Base-by-base conservation (phyloP, 53 echinoderm and acorn worm species). In the Pentamera pediparva region DNA sequence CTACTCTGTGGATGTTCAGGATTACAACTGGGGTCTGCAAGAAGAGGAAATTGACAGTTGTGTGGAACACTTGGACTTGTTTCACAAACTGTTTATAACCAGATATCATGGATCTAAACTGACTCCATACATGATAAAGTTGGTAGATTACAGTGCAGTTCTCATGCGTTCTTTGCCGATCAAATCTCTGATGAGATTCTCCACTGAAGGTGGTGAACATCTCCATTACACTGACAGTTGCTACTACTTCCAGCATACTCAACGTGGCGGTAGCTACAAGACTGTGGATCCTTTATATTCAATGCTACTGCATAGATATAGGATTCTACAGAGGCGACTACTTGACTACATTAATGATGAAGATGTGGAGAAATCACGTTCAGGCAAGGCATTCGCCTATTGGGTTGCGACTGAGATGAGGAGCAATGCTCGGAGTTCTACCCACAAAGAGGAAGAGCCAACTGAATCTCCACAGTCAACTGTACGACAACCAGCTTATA, bases 141-240 rank as follows among this genome's bases (percentile, higher is more conserved):
- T 50, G 22, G 22, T 50, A 19, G 50, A 50, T 6, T 18, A 19
- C 18, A 50, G n/a, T 50, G n/a, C 18, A 19, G n/a, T 50, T 22
- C 22, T 50, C n/a, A 19, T 50, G 50, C 18, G 8, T 22, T 19
- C 11, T 39, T 27, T 72, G 5, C 73, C 73, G 10, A 37, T 72
- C n/a, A 32, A 18, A 21, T 25, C 73, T 2, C 10, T 72, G 0
- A 72, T 72, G 73, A 15, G 73, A 51, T 72, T 72, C 52, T 31
- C 73, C 0, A 72, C 73, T 11, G 73, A 72, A 27, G 73, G 52
- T 20, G 73, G 73, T 32, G 55, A 73, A 31, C 73, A 72, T 52
- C 28, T 27, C 15, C 59, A 58, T 29, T 58, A 58, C 59, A 58
- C 59, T 8, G 22, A 58, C 4, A 6, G 27, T 6, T 58, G 59